Conservation (phyloP, 2,797 vertebrate species). For the Danio jaintianensis region DNA sequence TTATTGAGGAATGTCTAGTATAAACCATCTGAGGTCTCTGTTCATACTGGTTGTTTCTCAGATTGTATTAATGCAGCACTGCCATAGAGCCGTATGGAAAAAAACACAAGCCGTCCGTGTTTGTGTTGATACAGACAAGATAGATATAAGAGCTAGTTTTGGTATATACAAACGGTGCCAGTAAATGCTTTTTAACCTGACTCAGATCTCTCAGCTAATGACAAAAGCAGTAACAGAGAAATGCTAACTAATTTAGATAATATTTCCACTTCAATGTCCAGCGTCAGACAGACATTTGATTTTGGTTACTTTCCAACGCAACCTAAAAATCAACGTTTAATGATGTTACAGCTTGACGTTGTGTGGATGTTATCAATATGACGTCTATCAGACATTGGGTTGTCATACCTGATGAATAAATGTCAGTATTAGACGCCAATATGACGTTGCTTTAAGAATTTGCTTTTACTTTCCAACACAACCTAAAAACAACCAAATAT, state of each 20-base stretch:
- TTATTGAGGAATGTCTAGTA: constrained; percentile 51
- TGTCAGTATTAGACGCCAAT: too few relatives aligned
- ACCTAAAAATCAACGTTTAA: too few relatives aligned
- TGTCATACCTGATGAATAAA: too few relatives aligned
- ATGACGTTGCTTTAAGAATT: too few relatives aligned
- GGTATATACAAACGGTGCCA: constrained; percentile 1
- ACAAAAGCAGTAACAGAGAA: not conserved
- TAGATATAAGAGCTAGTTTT: not conserved
- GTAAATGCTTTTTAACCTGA: not conserved
- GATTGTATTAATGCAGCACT: not conserved
- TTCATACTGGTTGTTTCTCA: not conserved
- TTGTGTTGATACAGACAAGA: not conserved
- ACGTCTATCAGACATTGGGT: too few relatives aligned
- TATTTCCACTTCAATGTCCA: too few relatives aligned
- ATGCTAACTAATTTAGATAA: not conserved
- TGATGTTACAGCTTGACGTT: too few relatives aligned
- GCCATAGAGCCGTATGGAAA: constrained; percentile 2
- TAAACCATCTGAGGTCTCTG: constrained; percentile 52
- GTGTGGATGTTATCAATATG: too few relatives aligned
- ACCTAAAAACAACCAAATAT: too few relatives aligned
- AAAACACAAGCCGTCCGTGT: not conserved
- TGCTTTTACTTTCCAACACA: too few relatives aligned
- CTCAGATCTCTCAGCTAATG: not conserved
- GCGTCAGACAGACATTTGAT: too few relatives aligned
- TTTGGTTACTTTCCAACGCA: too few relatives aligned